Percentiles rank a stretch among this genome's conserved stretches.
Conservation (phyloP, 2,888 invertebrate species). For the Napeogenes inachia region DNA sequence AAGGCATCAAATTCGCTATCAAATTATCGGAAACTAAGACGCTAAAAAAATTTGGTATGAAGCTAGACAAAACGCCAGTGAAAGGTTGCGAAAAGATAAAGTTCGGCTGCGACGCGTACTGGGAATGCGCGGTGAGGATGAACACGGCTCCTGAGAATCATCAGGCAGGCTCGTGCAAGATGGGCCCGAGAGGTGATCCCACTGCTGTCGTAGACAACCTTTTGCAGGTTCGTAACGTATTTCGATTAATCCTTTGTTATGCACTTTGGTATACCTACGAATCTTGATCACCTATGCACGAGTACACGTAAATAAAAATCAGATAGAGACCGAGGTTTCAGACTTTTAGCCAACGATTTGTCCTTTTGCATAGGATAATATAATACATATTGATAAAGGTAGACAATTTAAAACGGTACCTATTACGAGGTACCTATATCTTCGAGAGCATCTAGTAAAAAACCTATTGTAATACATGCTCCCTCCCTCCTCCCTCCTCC, state of each 20-base stretch:
- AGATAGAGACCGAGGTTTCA: too few relatives aligned
- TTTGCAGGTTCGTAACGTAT: constrained; percentile 61
- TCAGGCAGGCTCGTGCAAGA: constrained; percentile 88
- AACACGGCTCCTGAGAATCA: constrained; percentile 90
- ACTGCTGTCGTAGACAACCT: constrained; percentile 84
- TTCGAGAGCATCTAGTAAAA: too few relatives aligned
- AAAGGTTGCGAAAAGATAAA: constrained; percentile 84
- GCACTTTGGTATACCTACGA: too few relatives aligned
- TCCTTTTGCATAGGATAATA: too few relatives aligned
- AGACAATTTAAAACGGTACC: too few relatives aligned
- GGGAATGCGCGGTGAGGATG: constrained; percentile 86
- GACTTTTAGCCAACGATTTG: too few relatives aligned
- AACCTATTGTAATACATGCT: too few relatives aligned
- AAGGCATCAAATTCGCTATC: constrained; percentile 89
- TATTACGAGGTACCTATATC: too few relatives aligned
- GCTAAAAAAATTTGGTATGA: constrained; percentile 81
- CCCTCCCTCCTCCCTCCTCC: neutral
- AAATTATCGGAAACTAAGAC: constrained; percentile 82
- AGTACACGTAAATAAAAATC: too few relatives aligned
- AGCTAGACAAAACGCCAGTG: constrained; percentile 84
- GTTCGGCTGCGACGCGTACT: constrained; percentile 86
- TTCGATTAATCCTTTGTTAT: neutral
- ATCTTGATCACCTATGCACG: too few relatives aligned
- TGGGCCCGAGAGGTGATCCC: constrained; percentile 85
- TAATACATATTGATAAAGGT: too few relatives aligned